Evolutionary conservation across 2,888 invertebrate genomes (phyloP).

Genomic region (Caenorhabditis becei): DNA sequence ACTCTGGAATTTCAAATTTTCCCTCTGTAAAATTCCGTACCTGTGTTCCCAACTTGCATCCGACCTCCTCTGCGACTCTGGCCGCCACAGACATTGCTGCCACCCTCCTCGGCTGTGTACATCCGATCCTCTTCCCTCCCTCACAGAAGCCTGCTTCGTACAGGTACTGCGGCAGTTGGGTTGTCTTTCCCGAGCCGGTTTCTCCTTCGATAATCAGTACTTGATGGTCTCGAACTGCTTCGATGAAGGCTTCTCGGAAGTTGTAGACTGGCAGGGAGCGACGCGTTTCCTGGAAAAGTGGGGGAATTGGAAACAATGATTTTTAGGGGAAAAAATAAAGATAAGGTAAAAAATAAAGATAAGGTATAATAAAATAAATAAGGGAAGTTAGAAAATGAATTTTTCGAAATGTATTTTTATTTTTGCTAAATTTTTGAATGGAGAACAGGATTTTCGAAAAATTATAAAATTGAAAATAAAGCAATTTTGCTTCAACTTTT

Average conservation of each 20-base stretch:
- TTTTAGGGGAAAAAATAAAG: no score
- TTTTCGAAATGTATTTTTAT: no score
- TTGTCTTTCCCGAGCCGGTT: constrained; percentile 85
- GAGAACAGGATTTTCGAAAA: no score
- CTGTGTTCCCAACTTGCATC: constrained; percentile 90
- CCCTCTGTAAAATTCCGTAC: no score
- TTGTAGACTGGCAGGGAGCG: constrained; percentile 94
- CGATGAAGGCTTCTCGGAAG: constrained; percentile 91
- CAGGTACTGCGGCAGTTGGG: constrained; percentile 85
- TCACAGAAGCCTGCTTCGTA: constrained; percentile 84
- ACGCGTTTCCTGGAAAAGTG: constrained; percentile 94
- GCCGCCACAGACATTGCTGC: constrained; percentile 99
- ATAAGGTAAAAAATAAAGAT: no score
- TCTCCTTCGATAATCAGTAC: constrained; percentile 86
- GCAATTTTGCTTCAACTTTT: no score
- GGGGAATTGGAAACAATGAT: no score
- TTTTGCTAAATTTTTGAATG: no score
- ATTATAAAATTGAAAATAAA: no score
- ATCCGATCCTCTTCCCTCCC: constrained; percentile 92
- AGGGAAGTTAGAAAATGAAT: no score
- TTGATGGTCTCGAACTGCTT: constrained; percentile 89
- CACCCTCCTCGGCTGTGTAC: constrained; percentile 97
- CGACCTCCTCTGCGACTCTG: constrained; percentile 97
- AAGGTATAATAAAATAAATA: no score
- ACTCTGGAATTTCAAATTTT: no score